Base-by-base conservation (phyloP, 2,113 vertebrate species). In the Mesitornis unicolor region DNA sequence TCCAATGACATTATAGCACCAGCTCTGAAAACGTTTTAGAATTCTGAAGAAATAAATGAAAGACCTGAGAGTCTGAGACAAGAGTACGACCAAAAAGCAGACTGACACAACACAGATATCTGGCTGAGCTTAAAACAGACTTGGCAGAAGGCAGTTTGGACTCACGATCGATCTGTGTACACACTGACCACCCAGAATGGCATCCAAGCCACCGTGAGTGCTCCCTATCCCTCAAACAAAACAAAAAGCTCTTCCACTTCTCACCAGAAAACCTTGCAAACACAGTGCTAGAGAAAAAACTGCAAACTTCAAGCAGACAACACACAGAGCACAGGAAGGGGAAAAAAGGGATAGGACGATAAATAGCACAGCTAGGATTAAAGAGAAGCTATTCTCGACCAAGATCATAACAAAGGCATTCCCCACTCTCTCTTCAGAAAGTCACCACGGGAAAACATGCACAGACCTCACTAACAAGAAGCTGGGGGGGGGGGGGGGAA, bases 61-160 rank as follows among this genome's bases (percentile, higher is more conserved):
- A 84, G 89, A 95, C 69, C 86, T 50, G 68, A 51, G 59, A 59
- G 56, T 17, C 22, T 0, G 1, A 60, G 84, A 48, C 54, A 42
- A 19, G 35, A 71, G 70, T 7, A 71, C 8, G 9, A 38, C 75
- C 48, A 53, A 77, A 89, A 60, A 85, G 69, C 45, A 68, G 28
- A 56, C 48, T 76, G 82, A 92, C 77, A 74, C 29, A 70, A 69
- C 36, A 38, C 2, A 84, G 80, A 76, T 87, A 92, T 67, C 54
- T 56, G 85, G 29, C 60, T 47, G 86, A 60, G 89, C 91, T 89
- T 78, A 95, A 95, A 95, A 95, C 20, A 93, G 91, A 67, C 68
- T 73, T 65, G 95, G 95, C 74, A 85, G 95, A 53, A 90, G 80
- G 38, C 83, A 54, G 79, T 33, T 40, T 59, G 69, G 59, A 54